Conservation (phyloP, 2,888 invertebrate genomes). For the Xestia ashworthii region DNA sequence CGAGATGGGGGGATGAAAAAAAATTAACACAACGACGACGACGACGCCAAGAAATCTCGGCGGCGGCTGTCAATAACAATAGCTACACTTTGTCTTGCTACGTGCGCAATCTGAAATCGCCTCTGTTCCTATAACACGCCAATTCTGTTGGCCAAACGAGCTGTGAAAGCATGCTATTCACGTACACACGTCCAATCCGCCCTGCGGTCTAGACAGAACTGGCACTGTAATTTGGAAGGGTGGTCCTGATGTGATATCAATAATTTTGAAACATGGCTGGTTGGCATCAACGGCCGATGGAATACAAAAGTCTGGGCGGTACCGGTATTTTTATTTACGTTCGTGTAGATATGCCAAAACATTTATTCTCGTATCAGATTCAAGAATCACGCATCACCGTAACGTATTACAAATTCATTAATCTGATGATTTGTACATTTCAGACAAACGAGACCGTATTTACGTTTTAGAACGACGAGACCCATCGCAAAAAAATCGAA, state of each 20-base stretch:
- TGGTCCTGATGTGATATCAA: constrained; percentile 68
- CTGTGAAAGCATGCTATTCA: constrained; percentile 78
- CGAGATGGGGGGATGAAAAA: too few relatives aligned
- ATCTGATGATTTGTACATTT: constrained; percentile 33
- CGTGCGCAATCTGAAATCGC: constrained; percentile 80
- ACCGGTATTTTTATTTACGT: constrained; percentile 27
- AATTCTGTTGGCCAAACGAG: constrained; percentile 80
- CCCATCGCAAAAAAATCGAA: constrained; percentile 18
- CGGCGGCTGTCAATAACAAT: constrained; percentile 74
- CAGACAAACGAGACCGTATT: constrained; percentile 1
- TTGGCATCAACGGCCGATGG: constrained; percentile 24
- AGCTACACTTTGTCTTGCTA: constrained; percentile 77
- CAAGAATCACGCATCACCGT: constrained; percentile 5
- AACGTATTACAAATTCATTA: constrained; percentile 43
- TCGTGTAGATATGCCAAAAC: not conserved
- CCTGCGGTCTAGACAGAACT: constrained; percentile 68
- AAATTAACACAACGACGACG: constrained; percentile 52
- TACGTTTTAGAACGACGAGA: not conserved
- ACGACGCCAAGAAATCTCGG: constrained; percentile 69
- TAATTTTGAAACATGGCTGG: constrained; percentile 59
- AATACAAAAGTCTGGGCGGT: constrained; percentile 44
- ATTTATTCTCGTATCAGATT: constrained; percentile 5
- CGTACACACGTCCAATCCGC: constrained; percentile 76
- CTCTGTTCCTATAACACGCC: constrained; percentile 76
- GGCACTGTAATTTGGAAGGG: constrained; percentile 67